Evolutionary conservation across 2,888 invertebrate genomes (phyloP).

Genomic region (Heliconius cydno): DNA sequence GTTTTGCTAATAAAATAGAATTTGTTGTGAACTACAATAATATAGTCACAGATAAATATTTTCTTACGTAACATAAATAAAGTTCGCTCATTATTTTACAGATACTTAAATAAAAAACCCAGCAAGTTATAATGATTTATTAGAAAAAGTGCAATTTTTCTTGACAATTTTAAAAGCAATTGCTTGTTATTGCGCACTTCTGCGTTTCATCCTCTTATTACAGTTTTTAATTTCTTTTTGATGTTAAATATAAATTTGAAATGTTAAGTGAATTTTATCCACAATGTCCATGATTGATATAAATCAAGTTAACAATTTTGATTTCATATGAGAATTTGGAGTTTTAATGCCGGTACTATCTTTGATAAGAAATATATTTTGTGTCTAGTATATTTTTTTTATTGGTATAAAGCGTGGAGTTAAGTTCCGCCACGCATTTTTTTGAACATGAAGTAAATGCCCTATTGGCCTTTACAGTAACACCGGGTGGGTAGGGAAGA

Average conservation of each 20-base stretch:
- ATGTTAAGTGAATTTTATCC: background rate
- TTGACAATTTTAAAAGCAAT: constrained; percentile 16
- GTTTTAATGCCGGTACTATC: too few relatives aligned
- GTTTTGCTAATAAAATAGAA: background rate
- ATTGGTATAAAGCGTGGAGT: too few relatives aligned
- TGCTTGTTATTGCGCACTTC: constrained; percentile 16
- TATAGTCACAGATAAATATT: background rate
- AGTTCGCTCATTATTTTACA: constrained; percentile 6
- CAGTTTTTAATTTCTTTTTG: background rate
- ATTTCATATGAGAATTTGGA: too few relatives aligned
- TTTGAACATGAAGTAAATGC: too few relatives aligned
- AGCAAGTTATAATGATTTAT: constrained; percentile 12
- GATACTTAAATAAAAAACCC: constrained; percentile 12
- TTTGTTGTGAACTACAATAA: background rate
- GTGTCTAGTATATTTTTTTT: too few relatives aligned
- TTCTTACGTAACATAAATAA: background rate
- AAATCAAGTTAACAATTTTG: too few relatives aligned
- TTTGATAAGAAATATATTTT: too few relatives aligned
- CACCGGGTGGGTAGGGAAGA: too few relatives aligned
- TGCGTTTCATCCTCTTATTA: constrained; percentile 1
- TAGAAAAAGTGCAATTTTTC: constrained; percentile 16
- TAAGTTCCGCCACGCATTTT: too few relatives aligned
- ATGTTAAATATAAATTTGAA: background rate
- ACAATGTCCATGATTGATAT: too few relatives aligned
- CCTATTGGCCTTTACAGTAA: too few relatives aligned